Conservation (phyloP, 2,113 vertebrate genomes). For the Heterotilapia buettikoferi region DNA sequence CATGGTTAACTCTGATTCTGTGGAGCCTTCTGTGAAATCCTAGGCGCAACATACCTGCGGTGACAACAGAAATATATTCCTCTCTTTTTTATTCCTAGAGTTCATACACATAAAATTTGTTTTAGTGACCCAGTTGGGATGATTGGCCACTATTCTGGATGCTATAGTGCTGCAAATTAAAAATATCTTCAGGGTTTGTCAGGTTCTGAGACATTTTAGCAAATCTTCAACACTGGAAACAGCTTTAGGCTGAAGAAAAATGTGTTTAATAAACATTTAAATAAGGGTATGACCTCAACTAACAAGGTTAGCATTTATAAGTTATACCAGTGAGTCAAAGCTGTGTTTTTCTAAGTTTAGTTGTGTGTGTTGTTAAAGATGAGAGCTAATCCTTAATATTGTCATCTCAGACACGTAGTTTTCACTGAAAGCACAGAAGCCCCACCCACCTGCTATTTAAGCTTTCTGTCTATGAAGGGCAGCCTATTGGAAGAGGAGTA, state of each 20-base stretch:
- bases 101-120: rapidly evolving
- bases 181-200: neutral
- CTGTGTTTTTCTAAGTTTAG: neutral
- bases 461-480: neutral
- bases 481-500: neutral
- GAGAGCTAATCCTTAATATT: neutral
- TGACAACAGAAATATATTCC: neutral
- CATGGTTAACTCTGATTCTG: neutral
- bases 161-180: neutral
- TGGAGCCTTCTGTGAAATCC: neutral
- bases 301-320: neutral
- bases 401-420: neutral
- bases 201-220: neutral
- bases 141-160: neutral
- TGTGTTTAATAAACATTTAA: neutral
- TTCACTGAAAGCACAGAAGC: neutral
- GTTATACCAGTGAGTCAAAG: neutral
- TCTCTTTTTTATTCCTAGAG: neutral
- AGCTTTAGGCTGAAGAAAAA: neutral
- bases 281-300: neutral
- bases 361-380: neutral
- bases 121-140: neutral
- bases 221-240: neutral
- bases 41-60: neutral
- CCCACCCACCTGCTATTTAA: neutral